Base-by-base conservation (phyloP, 2,888 invertebrate genomes). In the Platycheirus rosarum region DNA sequence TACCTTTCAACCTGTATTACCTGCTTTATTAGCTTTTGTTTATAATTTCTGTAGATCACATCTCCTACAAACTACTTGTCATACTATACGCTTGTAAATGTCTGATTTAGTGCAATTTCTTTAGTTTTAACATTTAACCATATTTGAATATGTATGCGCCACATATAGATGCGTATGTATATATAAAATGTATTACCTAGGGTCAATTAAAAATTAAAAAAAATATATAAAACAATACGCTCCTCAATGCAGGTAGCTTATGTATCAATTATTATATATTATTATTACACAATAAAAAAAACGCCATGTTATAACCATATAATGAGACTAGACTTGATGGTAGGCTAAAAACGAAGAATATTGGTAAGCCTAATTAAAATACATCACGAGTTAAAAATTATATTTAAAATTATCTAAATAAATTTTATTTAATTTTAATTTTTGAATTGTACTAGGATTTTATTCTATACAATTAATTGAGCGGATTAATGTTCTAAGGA, bases 101-200 rank as follows among this genome's bases (percentile, higher is more conserved):
- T 82, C 66, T 77, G 68, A 69, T 77, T 66, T 57, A 68, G 51
- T 82, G 77, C 62, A 73, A 82, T 73, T 44, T 48, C 35, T 82
- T 71, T 8, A 63, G 62, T 82, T 63, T 46, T 13, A 71, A 68
- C 63, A 77, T 77, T n/a, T 82, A 40, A 71, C 55, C 63, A 68
- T 77, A 77, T 78, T 57, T 57, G 35, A 74, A 14, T 66, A 73
- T 73, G 63, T 62, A 63, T 71, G 57, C 62, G 29, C 20, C 7
- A 53, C n/a, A 26, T 53, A 70, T 74, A 75, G 40, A 75, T 69
- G 70, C 55, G 62, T 48, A 44, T 53, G 40, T 63, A 57, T 63
- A 63, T 65, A 66, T 40, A 23, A 65, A 53, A 77, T 53, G 55
- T 82, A 82, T 82, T 42, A 82, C 82, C 82, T 77, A 82, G 77